These are phyloP conservation scores for Platycnemis pennipes DNA, from an alignment of 2,888 invertebrate genomes.

Conservation along the genomic window DNA sequence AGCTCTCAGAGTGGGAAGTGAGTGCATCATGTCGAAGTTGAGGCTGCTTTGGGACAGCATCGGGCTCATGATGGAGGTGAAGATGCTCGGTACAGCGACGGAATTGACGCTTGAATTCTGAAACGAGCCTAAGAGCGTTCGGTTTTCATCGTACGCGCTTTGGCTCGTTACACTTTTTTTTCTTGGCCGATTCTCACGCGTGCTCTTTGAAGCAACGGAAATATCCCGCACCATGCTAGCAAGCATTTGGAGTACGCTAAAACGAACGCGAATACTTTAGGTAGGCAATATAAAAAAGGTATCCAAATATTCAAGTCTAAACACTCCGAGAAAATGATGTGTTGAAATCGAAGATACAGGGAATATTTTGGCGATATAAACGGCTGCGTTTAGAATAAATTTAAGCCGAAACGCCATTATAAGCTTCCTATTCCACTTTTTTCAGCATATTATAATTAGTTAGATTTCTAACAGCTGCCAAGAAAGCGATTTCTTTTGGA, in stretches of 20 bases:
- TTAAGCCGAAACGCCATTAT: no score
- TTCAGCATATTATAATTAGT: no score
- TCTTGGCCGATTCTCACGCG: neutral
- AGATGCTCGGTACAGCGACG: neutral
- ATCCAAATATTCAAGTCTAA: no score
- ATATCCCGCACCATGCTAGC: neutral
- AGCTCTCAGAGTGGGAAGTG: neutral
- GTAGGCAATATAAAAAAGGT: no score
- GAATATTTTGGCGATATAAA: no score
- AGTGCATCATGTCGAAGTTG: neutral
- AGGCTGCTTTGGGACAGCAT: neutral
- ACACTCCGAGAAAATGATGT: no score
- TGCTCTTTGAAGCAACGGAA: neutral
- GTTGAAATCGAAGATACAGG: no score
- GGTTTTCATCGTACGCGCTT: neutral
- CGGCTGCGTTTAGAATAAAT: no score
- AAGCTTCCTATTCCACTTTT: no score
- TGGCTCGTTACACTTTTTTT: neutral
- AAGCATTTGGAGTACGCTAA: neutral
- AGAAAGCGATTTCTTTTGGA: no score
- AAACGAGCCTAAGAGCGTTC: neutral
- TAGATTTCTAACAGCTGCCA: no score
- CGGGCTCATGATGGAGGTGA: neutral
- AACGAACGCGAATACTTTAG: neutral
- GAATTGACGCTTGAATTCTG: neutral